Evolutionary conservation across 35 echinoderm and acorn worm species (phyloP), one percentile per base, ranked within the genome.

Genomic region (Antedon bifida): DNA sequence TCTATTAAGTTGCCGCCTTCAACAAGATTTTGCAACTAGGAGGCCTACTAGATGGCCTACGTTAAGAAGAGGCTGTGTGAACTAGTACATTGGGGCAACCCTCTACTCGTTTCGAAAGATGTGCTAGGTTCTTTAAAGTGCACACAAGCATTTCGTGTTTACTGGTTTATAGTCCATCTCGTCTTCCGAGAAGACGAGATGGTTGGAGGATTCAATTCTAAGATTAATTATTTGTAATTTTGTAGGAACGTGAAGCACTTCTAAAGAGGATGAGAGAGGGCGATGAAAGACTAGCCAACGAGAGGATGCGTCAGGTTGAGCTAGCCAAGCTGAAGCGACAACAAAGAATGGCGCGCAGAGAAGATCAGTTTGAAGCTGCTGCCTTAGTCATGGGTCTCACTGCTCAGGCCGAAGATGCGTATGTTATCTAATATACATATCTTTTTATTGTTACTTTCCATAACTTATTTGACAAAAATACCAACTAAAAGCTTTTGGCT

Each of bases 301-400:
- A 97, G 82, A 92, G 74, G 46, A 88, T 87, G 35, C 39, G 94
- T 0, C 94, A 97, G 42, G 87, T 83, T 51, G 94, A 92, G 34
- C 75, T 97, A 31, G 88, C 87, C 29, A 85, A 88, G 46, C 83
- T 97, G 5, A 87, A 91, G 77, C 77, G 94, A 73, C 90, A 97
- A 34, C 94, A 97, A 81, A 74, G 94, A 1, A 89, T 84, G 32
- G 94, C 94, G 28, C 83, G 94, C 34, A 75, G 87, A 13, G 94
- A 97, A 77, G 87, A 97, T 36, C 92, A 97, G 81, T 97, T 97
- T 92, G 94, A 97, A 36, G 90, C 94, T 32, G 94, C 94, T 56
- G 94, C 94, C 32, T 36, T 92, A 17, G 88, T 90, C 10, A 89
- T 97, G 79, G 90, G 94, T n/a, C 81, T 97, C 34, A 88, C 91